These are phyloP conservation scores for Coleophora deauratella DNA, from an alignment of 2,888 invertebrate species.

Conservation along the genomic window DNA sequence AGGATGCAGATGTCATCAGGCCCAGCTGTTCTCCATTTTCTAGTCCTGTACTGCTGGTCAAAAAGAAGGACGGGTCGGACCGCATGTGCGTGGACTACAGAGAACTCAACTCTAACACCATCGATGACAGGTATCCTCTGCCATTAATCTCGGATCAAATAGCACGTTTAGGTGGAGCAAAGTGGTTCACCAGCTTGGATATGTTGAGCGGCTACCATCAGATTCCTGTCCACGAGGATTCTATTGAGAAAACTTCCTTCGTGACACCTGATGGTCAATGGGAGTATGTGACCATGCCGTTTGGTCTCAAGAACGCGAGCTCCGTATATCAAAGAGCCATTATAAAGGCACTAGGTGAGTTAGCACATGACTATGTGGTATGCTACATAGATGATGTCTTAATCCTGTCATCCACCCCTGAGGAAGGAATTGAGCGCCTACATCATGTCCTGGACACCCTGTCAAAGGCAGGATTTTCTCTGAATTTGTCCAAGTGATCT, in stretches of 20 bases:
- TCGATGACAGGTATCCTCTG: slow-evolving; percentile 12
- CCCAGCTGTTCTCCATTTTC: slow-evolving; percentile 12
- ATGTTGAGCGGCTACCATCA: slow-evolving; percentile 9
- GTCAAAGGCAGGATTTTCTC: slow-evolving; percentile 14
- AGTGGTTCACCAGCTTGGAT: slow-evolving; percentile 5
- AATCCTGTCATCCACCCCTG: background rate
- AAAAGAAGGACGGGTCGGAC: slow-evolving; percentile 10
- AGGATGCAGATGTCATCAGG: slow-evolving; percentile 5
- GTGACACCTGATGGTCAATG: slow-evolving; percentile 8
- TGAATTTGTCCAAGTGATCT: slow-evolving; percentile 19
- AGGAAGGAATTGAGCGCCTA: slow-evolving; percentile 10
- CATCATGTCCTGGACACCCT: slow-evolving; percentile 4
- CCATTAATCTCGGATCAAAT: slow-evolving; percentile 13
- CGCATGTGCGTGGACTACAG: slow-evolving; percentile 14
- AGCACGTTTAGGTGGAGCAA: slow-evolving; percentile 1
- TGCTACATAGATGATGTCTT: slow-evolving; percentile 18
- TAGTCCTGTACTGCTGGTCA: slow-evolving; percentile 12
- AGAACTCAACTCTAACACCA: slow-evolving; percentile 12
- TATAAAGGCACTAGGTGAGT: slow-evolving; percentile 14
- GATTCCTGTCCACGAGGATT: slow-evolving; percentile 1
- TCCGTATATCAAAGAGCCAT: slow-evolving; percentile 15
- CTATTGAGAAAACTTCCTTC: slow-evolving; percentile 8
- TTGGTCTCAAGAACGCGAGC: slow-evolving; percentile 11
- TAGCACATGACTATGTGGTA: slow-evolving; percentile 8
- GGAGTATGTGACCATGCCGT: slow-evolving; percentile 13